Conservation (phyloP, 2,888 invertebrate species). For the Sialis fuliginosa region DNA sequence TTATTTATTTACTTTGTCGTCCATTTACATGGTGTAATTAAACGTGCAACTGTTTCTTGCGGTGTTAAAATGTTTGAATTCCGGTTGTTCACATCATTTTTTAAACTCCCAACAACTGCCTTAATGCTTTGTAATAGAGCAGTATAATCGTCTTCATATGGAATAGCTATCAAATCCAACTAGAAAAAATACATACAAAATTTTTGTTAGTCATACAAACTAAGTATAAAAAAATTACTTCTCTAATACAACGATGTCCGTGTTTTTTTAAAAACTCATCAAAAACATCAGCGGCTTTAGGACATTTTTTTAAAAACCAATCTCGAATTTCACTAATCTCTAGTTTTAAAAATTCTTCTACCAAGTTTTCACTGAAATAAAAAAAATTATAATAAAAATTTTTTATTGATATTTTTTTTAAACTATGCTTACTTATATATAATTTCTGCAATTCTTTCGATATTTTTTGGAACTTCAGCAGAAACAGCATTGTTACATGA, state of each 20-base stretch:
- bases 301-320: slow-evolving; percentile 39
- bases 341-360: slow-evolving; percentile 29
- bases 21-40: slow-evolving; percentile 31
- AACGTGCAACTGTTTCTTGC: slow-evolving; percentile 28
- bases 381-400: too few species aligned
- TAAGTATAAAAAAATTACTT: slow-evolving; percentile 26
- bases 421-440: background rate
- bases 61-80: slow-evolving; percentile 17
- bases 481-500: slow-evolving; percentile 52
- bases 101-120: slow-evolving; percentile 20
- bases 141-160: slow-evolving; percentile 46
- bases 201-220: background rate
- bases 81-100: slow-evolving; percentile 14
- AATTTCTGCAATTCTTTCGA: slow-evolving; percentile 3
- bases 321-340: slow-evolving; percentile 29
- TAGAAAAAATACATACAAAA: slow-evolving; percentile 19
- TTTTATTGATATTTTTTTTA: slow-evolving; percentile 11
- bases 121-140: slow-evolving; percentile 45
- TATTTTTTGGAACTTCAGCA: slow-evolving; percentile 45
- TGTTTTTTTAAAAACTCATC: slow-evolving; percentile 43
- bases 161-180: slow-evolving; percentile 46
- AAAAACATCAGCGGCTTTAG: slow-evolving; percentile 28
- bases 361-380: slow-evolving; percentile 21
- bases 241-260: slow-evolving; percentile 50
- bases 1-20: slow-evolving; percentile 24